Evolutionary conservation across 2,888 invertebrate genomes (phyloP), one percentile per base, ranked within the genome.

Genomic region (Embidobia sp.): DNA sequence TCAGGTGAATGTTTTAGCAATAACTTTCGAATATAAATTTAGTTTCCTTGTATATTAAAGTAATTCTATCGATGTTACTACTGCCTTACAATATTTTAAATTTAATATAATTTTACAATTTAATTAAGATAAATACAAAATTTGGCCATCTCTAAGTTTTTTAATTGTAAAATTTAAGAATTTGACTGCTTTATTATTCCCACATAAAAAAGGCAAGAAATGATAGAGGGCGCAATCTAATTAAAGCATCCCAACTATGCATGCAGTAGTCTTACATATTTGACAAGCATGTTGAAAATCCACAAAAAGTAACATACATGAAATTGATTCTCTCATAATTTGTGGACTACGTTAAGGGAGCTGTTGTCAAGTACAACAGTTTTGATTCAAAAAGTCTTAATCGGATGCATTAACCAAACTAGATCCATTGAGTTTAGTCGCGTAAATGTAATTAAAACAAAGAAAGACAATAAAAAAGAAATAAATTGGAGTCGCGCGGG

Each of bases 261-360:
- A 18, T 18, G 40, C 18, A 22, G 22, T 22, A n/a, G n/a, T n/a
- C n/a, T n/a, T n/a, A 4, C 35, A 55, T 48, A 26, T 15, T 26
- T n/a, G 4, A 31, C 3, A n/a, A 16, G 61, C 63, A 72, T 63
- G 55, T 8, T n/a, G 29, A 22, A 22, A 22, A 57, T 70, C 57
- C 59, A 66, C 46, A 48, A 77, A 49, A 37, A 61, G 77, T 81
- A 79, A 81, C 83, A 82, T 84, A 85, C 64, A 86, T 85, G 86
- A 86, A 86, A 84, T 86, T 85, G 83, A 85, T 83, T 82, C 85
- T 86, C 85, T 81, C 79, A 79, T 46, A 70, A 77, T 73, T 66
- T 69, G 66, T 59, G 42, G 74, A 80, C 63, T 16, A 26, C 16
- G 70, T 75, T 19, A 33, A 69, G 26, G 13, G 19, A 40, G 15